phyloP scores from a whole-genome alignment of 2,888 invertebrate genomes.

The Aproaerema taeniolella region DNA sequence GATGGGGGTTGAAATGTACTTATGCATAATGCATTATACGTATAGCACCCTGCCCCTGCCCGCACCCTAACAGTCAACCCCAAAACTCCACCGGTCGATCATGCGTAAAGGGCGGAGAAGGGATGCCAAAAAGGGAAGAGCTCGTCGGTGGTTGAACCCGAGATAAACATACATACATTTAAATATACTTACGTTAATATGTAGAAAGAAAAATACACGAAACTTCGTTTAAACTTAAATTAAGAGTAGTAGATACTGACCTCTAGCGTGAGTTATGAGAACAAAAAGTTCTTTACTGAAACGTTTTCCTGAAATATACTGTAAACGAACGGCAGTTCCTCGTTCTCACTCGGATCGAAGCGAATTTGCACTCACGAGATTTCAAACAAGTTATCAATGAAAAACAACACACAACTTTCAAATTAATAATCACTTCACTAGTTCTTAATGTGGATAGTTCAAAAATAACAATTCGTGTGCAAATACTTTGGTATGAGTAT shows the following conservation, averaged over 20 bases:
- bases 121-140: constrained; percentile 73
- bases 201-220: constrained; percentile 16
- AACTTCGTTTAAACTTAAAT: constrained; percentile 18
- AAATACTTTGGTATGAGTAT: constrained; percentile 68
- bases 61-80: constrained; percentile 70
- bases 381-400: constrained; percentile 46
- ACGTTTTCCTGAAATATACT: constrained; percentile 70
- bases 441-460: constrained; percentile 41
- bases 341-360: constrained; percentile 58
- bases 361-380: constrained; percentile 53
- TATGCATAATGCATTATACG: neutral
- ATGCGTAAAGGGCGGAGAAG: constrained; percentile 77
- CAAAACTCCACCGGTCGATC: constrained; percentile 75
- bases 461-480: constrained; percentile 60
- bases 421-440: constrained; percentile 38
- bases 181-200: constrained; percentile 28
- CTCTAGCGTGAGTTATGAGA: constrained; percentile 71
- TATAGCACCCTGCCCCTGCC: constrained; percentile 17
- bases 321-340: constrained; percentile 66
- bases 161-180: constrained; percentile 34
- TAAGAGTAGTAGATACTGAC: constrained; percentile 49
- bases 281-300: constrained; percentile 72
- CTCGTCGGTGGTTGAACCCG: constrained; percentile 68
- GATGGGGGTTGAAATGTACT: too few relatives aligned
- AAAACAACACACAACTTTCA: too few relatives aligned